Evolutionary conservation across 2,888 invertebrate species (phyloP).

Genomic region (Sisyra nigra): DNA sequence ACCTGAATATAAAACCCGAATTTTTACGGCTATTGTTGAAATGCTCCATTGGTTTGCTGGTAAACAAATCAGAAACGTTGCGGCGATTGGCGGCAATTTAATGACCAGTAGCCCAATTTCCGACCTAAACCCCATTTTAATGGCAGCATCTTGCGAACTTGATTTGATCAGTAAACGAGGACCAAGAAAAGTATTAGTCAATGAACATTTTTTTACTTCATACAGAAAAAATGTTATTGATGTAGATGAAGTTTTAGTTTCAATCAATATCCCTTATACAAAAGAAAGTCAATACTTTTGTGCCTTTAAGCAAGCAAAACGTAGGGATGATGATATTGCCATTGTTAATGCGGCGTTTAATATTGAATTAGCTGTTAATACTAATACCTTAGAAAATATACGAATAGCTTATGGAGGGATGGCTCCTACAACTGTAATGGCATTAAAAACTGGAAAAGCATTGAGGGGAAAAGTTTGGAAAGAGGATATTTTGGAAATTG

Average conservation of each 20-base stretch:
- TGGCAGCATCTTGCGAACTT: constrained; percentile 55
- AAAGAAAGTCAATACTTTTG: constrained; percentile 52
- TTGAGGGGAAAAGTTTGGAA: constrained; percentile 47
- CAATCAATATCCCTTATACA: constrained; percentile 64
- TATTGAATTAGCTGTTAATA: constrained; percentile 40
- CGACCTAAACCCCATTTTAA: constrained; percentile 82
- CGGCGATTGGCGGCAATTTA: constrained; percentile 83
- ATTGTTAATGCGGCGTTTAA: constrained; percentile 81
- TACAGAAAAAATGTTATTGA: constrained; percentile 64
- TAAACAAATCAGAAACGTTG: constrained; percentile 87
- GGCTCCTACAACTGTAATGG: constrained; percentile 71
- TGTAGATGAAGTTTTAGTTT: constrained; percentile 63
- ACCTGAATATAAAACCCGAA: constrained; percentile 37
- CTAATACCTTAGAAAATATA: constrained; percentile 40
- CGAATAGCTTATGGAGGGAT: constrained; percentile 82
- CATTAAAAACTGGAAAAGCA: constrained; percentile 42
- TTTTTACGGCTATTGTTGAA: constrained; percentile 51
- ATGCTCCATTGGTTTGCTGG: constrained; percentile 95
- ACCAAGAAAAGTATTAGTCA: constrained; percentile 45
- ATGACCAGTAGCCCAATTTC: constrained; percentile 94
- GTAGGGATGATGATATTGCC: constrained; percentile 90
- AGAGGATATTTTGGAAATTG: constrained; percentile 38
- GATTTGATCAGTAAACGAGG: constrained; percentile 41
- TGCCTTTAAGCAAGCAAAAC: constrained; percentile 80
- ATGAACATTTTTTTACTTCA: constrained; percentile 67